These are phyloP conservation scores for Rhimphoctona megacephalus DNA, from an alignment of 2,888 invertebrate genomes.

Conservation along the genomic window DNA sequence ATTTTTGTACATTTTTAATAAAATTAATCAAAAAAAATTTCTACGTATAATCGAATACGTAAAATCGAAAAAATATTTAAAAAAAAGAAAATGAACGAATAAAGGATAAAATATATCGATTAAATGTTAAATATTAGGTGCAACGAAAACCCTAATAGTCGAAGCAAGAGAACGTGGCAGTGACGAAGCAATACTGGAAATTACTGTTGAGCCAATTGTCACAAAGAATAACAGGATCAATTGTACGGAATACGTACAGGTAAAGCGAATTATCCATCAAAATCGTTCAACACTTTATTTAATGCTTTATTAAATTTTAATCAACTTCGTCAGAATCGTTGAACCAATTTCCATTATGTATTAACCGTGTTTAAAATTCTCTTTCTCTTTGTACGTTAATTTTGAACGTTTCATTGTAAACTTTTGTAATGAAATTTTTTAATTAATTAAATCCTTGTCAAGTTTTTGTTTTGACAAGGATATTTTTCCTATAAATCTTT, in stretches of 20 bases:
- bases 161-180: slow-evolving; percentile 70
- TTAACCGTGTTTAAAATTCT: background rate
- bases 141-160: slow-evolving; percentile 70
- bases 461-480: too few relatives aligned
- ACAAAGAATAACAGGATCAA: slow-evolving; percentile 73
- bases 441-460: too few relatives aligned
- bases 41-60: background rate
- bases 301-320: background rate
- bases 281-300: slow-evolving; percentile 6
- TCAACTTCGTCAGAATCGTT: slow-evolving; percentile 22
- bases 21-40: background rate
- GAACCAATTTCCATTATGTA: background rate
- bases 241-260: slow-evolving; percentile 80
- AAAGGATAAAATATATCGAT: background rate
- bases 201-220: slow-evolving; percentile 75
- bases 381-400: background rate
- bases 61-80: background rate
- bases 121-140: slow-evolving; percentile 61
- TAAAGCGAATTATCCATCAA: slow-evolving; percentile 40
- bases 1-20: background rate
- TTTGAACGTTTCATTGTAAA: background rate
- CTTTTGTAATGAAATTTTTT: background rate
- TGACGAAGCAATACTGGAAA: slow-evolving; percentile 78
- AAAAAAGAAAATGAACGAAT: slow-evolving; percentile 42
- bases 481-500: too few relatives aligned